Base-by-base conservation (phyloP, 2,113 vertebrate species). In the Polypterus bichir region DNA sequence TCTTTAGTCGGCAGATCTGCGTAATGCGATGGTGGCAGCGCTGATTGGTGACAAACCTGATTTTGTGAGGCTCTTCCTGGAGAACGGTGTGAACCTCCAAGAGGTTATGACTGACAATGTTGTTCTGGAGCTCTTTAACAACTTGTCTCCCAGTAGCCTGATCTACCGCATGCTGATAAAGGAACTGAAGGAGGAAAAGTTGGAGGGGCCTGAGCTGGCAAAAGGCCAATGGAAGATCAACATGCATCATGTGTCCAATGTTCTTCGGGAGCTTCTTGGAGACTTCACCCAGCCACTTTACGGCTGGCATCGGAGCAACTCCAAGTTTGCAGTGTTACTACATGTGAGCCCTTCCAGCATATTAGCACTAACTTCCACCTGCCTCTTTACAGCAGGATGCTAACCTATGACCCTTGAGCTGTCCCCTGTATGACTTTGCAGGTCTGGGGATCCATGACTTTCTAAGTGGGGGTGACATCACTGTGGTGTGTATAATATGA, bases 41-140 rank as follows among this genome's bases (percentile, higher is more conserved):
- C 84, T 99, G 65, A 81, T 92, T 60, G 81, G 89, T 67, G 86
- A 96, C 81, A 96, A 92, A 71, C 88, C 92, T 0, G 81, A 89
- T 64, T 97, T 99, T 61, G 91, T 96, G 69, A 87, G 80, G 68
- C 88, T 99, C 45, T 87, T 99, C 71, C 79, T 97, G 77, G 95
- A 95, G 72, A 89, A 92, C 2, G 95, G 93, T 1, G 86, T 97
- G 71, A 80, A 47, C 48, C 76, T 98, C 59, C 74, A 81, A 62
- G 88, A 93, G 8, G 89, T 96, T 52, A 87, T 89, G 69, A 78
- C 85, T 5, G 79, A 83, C 65, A 78, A 87, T 49, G 88, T 75
- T 0, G 78, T 98, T 58, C 65, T 80, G 4, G 69, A 86, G 51
- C 91, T 99, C 61, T 97, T 98, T 63, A 66, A 75, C 68, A 78